Evolutionary conservation across 2,113 vertebrate species (phyloP).

Genomic region (Scalopus aquaticus): DNA sequence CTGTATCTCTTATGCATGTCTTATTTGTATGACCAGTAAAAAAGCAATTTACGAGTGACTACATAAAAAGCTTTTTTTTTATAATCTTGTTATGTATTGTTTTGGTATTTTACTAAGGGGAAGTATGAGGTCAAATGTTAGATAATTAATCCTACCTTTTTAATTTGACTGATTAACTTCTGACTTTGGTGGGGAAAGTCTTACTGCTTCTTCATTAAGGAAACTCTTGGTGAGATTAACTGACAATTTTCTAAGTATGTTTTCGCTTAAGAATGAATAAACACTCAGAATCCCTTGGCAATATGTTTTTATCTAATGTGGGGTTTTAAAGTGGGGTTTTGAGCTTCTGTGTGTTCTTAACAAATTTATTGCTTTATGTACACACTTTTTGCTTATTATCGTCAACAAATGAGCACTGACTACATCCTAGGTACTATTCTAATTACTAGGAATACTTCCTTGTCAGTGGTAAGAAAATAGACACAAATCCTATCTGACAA

Average conservation of each 20-base stretch:
- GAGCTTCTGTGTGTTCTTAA: not conserved
- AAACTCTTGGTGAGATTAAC: not conserved
- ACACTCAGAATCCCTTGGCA: too few relatives aligned
- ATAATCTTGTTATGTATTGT: not conserved
- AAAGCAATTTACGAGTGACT: not conserved
- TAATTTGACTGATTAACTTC: not conserved
- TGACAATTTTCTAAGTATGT: not conserved
- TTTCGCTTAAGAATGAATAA: not conserved
- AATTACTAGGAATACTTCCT: not conserved
- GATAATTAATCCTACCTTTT: not conserved
- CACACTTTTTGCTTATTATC: not conserved
- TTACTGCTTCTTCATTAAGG: not conserved
- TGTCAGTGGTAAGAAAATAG: not conserved
- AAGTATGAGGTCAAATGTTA: not conserved
- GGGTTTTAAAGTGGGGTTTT: constrained; percentile 4
- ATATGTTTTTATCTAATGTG: not conserved
- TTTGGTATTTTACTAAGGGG: not conserved
- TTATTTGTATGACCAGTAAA: not conserved
- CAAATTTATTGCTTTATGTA: not conserved
- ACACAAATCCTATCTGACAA: not conserved
- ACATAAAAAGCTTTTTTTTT: not conserved
- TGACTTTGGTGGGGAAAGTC: not conserved
- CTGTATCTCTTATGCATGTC: not conserved
- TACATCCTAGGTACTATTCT: not conserved
- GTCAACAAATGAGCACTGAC: not conserved